phyloP scores from a whole-genome alignment of 2,888 invertebrate species.

The Magallana nippona region DNA sequence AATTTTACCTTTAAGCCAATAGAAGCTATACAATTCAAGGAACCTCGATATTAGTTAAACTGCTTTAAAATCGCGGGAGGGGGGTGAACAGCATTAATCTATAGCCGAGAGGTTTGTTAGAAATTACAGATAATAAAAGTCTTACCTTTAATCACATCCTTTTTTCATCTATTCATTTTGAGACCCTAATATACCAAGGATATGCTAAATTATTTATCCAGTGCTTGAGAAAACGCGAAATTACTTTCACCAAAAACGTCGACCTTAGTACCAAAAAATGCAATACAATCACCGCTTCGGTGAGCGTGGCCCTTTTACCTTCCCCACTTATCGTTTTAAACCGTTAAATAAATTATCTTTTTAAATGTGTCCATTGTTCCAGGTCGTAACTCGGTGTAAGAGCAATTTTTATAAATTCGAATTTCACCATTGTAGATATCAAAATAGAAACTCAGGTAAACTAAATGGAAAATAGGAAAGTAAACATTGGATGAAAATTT shows the following conservation, averaged over 20 bases:
- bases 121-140: neutral
- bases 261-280: neutral
- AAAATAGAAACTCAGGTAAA: constrained; percentile 25
- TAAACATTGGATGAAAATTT: constrained; percentile 40
- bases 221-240: neutral
- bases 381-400: constrained; percentile 33
- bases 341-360: constrained; percentile 28
- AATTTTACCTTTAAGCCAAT: too few species aligned
- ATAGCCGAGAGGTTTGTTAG: too few species aligned
- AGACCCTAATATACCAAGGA: neutral
- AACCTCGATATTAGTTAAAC: too few species aligned
- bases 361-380: constrained; percentile 30
- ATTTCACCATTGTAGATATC: neutral
- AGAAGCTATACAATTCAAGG: too few species aligned
- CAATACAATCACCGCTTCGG: constrained; percentile 7
- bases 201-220: constrained; percentile 26
- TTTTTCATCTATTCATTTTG: constrained; percentile 2
- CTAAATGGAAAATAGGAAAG: constrained; percentile 2
- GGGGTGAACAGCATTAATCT: too few species aligned
- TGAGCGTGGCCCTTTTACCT: neutral
- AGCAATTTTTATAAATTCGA: constrained; percentile 17
- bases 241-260: constrained; percentile 12
- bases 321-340: constrained; percentile 20
- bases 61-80: too few species aligned
- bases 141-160: constrained; percentile 1